These are phyloP conservation scores for Pseudomyrmex flavicornis DNA, from an alignment of 1,140 invertebrate species.

Conservation along the genomic window DNA sequence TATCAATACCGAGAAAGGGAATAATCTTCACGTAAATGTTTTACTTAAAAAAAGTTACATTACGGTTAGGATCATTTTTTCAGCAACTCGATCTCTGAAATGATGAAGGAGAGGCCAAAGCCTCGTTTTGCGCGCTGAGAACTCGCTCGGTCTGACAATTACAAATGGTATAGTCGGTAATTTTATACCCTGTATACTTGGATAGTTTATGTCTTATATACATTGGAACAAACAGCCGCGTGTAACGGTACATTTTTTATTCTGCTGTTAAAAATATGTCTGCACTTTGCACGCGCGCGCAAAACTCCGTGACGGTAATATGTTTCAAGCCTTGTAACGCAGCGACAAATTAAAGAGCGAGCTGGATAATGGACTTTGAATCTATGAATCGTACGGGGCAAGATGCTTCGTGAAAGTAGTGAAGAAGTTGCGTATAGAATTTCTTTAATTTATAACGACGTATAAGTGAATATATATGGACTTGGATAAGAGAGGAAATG, in stretches of 20 bases:
- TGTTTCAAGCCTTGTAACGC: constrained; percentile 17
- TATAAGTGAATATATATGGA: background rate
- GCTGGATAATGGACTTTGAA: background rate
- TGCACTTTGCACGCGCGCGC: background rate
- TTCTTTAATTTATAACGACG: background rate
- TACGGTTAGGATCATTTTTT: too few species aligned
- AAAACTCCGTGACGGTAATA: background rate
- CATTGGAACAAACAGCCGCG: constrained; percentile 25
- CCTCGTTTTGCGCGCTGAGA: background rate
- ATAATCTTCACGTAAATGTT: too few species aligned
- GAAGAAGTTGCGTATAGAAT: background rate
- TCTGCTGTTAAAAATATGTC: constrained; percentile 23
- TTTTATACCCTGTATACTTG: background rate
- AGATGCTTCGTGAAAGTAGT: constrained; percentile 12
- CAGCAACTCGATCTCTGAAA: too few species aligned
- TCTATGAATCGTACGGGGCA: background rate
- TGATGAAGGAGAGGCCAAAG: too few species aligned
- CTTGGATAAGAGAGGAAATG: too few species aligned
- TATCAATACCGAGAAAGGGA: too few species aligned
- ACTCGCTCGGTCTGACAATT: constrained; percentile 13
- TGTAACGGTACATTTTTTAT: constrained; percentile 57
- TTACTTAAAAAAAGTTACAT: too few species aligned
- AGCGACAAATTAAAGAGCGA: constrained; percentile 23
- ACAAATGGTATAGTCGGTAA: constrained; percentile 9
- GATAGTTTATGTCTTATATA: background rate